Evolutionary conservation across 2,113 vertebrate genomes (phyloP), one percentile per base, ranked within the genome.

Genomic region (Sorex fumeus): DNA sequence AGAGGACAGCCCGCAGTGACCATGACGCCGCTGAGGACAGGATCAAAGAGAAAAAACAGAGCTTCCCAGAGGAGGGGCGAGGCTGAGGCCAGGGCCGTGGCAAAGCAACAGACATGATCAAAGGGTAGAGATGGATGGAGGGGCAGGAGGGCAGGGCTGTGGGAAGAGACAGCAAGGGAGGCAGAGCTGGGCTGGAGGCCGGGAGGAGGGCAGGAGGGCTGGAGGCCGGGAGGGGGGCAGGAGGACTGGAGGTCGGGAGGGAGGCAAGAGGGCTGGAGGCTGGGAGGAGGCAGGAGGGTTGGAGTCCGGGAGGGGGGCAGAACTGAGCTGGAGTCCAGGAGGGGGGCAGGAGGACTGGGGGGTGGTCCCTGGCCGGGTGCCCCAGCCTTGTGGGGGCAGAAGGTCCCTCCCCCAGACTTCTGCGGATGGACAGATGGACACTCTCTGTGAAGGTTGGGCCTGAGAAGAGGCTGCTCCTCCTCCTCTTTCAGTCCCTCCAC

Each of bases 21-120:
- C 11, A 75, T 21, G 87, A 36, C 78, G 15, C 74, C 78, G 76
- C 81, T 0, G 45, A 84, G 67, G 77, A 84, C 81, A 60, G 88
- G 83, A 97, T 93, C 94, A 96, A 94, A 96, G 91, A 87, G 88
- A n/a, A 90, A 79, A 94, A 86, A 36, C 85, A 25, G 79, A 76
- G 84, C 91, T 84, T 91, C 79, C 67, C 11, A 4, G 82, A 60
- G 82, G 85, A 83, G 70, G 45, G 21, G 57, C 18, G 72, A 83
- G 67, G 88, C 83, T 53, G 93, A 94, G 94, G 84, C 84, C 84
- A 74, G 47, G 84, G 67, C 64, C 62, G 60, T 72, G 57, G 78
- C 90, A 47, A 87, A 87, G 81, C 40, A 87, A 93, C 66, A 69
- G 93, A 64, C 78, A 32, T 32, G 70, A 96, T 94, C 84, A 67